Conservation (phyloP, 1,140 invertebrate genomes). For the Drosophila pachea region DNA sequence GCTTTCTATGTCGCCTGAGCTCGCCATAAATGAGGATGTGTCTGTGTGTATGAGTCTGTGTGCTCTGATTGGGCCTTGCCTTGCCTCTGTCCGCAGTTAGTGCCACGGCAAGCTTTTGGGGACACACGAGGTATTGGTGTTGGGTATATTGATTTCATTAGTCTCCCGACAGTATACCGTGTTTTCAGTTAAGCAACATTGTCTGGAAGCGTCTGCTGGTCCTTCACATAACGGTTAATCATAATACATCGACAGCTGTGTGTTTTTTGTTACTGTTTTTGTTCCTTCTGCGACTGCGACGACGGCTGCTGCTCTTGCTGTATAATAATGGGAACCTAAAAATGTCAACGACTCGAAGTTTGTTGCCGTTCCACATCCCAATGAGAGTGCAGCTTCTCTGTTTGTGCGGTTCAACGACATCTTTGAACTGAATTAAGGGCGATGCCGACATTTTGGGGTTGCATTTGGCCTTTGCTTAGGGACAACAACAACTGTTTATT, state of each 20-base stretch:
- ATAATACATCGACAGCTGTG: conserved; percentile 61
- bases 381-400: conserved; percentile 18
- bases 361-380: conserved; percentile 27
- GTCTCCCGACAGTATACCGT: conserved; percentile 4
- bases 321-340: conserved; percentile 30
- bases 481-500: conserved; percentile 13
- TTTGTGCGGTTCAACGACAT: conserved; percentile 37
- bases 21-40: background rate
- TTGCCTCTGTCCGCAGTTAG: background rate
- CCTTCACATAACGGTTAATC: conserved; percentile 58
- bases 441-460: conserved; percentile 30
- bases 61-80: conserved; percentile 3
- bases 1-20: conserved; percentile 23
- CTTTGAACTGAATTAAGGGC: conserved; percentile 30
- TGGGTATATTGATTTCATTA: conserved; percentile 52
- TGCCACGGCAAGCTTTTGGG: conserved; percentile 7
- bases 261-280: conserved; percentile 10
- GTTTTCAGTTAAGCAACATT: background rate
- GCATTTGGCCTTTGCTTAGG: conserved; percentile 22
- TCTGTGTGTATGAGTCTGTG: background rate
- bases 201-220: conserved; percentile 15
- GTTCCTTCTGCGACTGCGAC: too few species aligned
- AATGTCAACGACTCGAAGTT: conserved; percentile 61
- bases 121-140: too few species aligned
- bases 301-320: background rate